Conservation (phyloP, 1,140 invertebrate genomes). For the Metaphire vulgaris region DNA sequence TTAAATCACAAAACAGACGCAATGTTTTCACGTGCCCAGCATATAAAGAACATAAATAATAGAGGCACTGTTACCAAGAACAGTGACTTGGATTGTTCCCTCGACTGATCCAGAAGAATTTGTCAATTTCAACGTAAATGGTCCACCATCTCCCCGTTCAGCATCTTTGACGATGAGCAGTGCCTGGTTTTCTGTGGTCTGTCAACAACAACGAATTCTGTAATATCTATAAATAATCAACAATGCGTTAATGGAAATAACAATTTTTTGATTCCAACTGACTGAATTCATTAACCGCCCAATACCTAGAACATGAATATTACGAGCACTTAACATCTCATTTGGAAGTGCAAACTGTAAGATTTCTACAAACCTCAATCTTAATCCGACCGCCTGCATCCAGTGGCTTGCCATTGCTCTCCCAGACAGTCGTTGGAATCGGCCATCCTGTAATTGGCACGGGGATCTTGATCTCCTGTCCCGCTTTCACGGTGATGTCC, state of each 20-base stretch:
- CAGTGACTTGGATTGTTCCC: conserved; percentile 84
- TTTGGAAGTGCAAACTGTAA: too few relatives aligned
- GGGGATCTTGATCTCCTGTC: conserved; percentile 92
- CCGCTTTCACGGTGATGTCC: conserved; percentile 92
- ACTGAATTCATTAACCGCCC: too few relatives aligned
- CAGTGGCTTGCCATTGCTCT: conserved; percentile 74
- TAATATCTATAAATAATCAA: too few relatives aligned
- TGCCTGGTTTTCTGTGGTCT: conserved; percentile 78
- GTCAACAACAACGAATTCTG: too few relatives aligned
- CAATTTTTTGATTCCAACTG: too few relatives aligned
- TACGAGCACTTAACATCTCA: too few relatives aligned
- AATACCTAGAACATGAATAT: too few relatives aligned
- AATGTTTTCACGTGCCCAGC: too few relatives aligned
- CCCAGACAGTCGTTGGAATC: conserved; percentile 87
- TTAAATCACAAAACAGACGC: too few relatives aligned
- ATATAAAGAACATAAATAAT: too few relatives aligned
- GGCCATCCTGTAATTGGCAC: conserved; percentile 92
- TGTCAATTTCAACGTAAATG: conserved; percentile 82
- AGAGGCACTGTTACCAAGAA: too few relatives aligned
- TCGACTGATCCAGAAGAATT: conserved; percentile 93
- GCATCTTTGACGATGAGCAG: conserved; percentile 87
- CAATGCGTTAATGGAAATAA: too few relatives aligned
- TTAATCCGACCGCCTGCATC: conserved; percentile 56
- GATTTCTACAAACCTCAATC: conserved; percentile 37
- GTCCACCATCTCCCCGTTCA: conserved; percentile 80